These are phyloP conservation scores for Nycteola revayana DNA, from an alignment of 2,888 invertebrate genomes.

Conservation along the genomic window DNA sequence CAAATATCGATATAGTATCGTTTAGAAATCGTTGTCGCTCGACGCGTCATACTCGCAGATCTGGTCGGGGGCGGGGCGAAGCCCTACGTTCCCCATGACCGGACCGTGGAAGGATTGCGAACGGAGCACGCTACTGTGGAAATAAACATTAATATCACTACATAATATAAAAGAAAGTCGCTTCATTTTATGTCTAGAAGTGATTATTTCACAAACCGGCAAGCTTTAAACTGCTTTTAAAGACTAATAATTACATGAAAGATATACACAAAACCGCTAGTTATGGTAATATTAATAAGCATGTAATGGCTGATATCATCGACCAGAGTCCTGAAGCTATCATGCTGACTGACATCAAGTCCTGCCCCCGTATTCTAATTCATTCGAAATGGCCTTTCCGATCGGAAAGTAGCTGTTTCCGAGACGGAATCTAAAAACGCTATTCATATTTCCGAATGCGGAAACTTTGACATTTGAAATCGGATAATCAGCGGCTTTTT, in stretches of 20 bases:
- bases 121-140: conserved; percentile 78
- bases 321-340: conserved; percentile 75
- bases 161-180: no score
- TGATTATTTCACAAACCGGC: conserved; percentile 63
- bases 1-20: conserved; percentile 7
- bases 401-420: no score
- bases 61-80: conserved; percentile 56
- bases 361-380: no score
- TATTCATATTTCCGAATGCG: no score
- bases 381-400: no score
- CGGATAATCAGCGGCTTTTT: no score
- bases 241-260: conserved; percentile 60
- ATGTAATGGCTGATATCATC: conserved; percentile 60
- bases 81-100: conserved; percentile 58
- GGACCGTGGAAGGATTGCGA: conserved; percentile 85
- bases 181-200: conserved; percentile 79
- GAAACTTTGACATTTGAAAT: no score
- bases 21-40: conserved; percentile 79
- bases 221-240: conserved; percentile 74
- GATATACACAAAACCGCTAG: conserved; percentile 64
- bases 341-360: conserved; percentile 82
- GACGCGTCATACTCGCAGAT: conserved; percentile 73
- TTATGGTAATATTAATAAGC: conserved; percentile 57
- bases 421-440: no score
- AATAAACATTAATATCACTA: no score